Evolutionary conservation across 2,113 vertebrate genomes (phyloP).

Genomic region (Cyphomyrus plagiostoma): DNA sequence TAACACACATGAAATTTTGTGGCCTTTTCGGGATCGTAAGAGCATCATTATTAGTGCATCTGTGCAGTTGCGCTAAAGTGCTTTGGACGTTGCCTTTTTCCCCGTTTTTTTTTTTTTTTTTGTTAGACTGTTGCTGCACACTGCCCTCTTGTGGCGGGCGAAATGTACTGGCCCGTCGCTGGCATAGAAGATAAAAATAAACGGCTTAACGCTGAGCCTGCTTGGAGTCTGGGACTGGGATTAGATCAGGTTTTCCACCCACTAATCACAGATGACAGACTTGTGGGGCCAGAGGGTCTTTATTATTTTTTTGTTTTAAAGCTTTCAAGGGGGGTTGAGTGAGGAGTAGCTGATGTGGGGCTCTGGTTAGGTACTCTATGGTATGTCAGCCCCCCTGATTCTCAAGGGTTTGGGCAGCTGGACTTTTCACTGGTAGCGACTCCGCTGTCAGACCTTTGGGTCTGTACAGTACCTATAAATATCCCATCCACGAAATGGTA

Average conservation of each 20-base stretch:
- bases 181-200: conserved; percentile 35
- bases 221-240: conserved; percentile 57
- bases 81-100: not conserved
- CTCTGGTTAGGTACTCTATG: not conserved
- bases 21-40: not conserved
- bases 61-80: not conserved
- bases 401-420: not conserved
- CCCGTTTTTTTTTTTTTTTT: conserved; percentile 10
- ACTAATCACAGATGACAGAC: conserved; percentile 42
- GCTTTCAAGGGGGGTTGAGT: conserved; percentile 43
- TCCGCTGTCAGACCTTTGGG: not conserved
- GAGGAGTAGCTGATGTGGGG: not conserved
- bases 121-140: conserved; percentile 29
- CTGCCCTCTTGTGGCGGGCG: conserved; percentile 49
- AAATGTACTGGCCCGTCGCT: conserved; percentile 23
- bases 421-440: not conserved
- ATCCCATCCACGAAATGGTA: not conserved
- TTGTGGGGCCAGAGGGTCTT: conserved; percentile 35
- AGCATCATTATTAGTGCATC: conserved; percentile 27
- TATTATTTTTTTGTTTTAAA: not conserved
- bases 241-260: conserved; percentile 57
- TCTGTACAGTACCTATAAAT: not conserved
- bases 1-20: not conserved
- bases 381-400: not conserved
- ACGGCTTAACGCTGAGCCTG: conserved; percentile 45